phyloP scores from a whole-genome alignment of 2,113 vertebrate species.

The Helogale parvula region DNA sequence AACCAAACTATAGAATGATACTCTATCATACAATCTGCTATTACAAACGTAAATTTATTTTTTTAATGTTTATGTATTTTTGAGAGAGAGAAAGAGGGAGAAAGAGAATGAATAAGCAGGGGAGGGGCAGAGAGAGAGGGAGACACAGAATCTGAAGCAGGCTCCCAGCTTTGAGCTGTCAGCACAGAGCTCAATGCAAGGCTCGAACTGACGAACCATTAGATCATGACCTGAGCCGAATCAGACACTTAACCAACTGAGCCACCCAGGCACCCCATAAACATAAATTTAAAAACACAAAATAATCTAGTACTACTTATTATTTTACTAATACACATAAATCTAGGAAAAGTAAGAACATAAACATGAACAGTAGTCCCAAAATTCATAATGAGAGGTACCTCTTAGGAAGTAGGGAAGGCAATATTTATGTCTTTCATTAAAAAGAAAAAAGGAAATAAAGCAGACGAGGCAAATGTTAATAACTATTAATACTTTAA shows the following conservation, averaged over 20 bases:
- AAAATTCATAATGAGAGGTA: neutral
- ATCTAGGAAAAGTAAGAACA: neutral
- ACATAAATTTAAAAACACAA: slow-evolving; percentile 35
- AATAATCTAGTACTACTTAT: neutral
- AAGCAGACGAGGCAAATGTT: neutral
- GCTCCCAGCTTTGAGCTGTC: too few species aligned
- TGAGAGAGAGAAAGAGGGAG: too few species aligned
- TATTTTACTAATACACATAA: neutral
- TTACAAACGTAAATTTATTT: neutral
- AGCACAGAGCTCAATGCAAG: too few species aligned
- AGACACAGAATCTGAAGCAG: too few species aligned
- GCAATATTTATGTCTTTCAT: neutral
- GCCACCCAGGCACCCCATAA: neutral
- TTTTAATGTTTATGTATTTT: too few species aligned
- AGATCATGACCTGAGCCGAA: too few species aligned
- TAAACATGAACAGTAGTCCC: neutral
- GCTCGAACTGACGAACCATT: too few species aligned
- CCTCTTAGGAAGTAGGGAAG: neutral
- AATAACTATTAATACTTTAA: neutral
- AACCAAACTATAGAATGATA: neutral
- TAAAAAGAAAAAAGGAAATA: neutral
- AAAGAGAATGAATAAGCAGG: too few species aligned
- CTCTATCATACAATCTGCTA: neutral
- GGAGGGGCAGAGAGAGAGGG: too few species aligned
- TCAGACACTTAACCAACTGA: too few species aligned